These are phyloP conservation scores for Tragulus kanchil DNA, from an alignment of 2,113 vertebrate genomes.

Conservation along the genomic window DNA sequence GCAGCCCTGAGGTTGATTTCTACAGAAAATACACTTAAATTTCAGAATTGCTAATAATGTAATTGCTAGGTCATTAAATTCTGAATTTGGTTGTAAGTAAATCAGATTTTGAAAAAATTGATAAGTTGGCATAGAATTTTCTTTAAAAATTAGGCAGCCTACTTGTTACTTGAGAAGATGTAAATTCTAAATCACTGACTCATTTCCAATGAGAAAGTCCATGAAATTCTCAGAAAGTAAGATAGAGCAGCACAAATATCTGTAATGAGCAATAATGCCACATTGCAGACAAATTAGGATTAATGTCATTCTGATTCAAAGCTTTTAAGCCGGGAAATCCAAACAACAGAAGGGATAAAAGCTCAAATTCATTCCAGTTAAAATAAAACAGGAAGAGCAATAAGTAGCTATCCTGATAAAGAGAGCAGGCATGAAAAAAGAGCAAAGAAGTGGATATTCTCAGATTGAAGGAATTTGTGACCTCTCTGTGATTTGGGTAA, in stretches of 20 bases:
- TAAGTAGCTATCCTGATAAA: slow-evolving; percentile 11
- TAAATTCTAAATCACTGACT: slow-evolving; percentile 54
- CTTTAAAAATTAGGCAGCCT: background rate
- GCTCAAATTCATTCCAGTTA: slow-evolving; percentile 31
- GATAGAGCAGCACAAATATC: background rate
- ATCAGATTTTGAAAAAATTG: slow-evolving; percentile 7
- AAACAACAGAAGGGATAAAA: slow-evolving; percentile 34
- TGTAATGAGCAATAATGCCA: background rate
- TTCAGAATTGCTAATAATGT: background rate
- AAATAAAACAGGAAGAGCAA: slow-evolving; percentile 58
- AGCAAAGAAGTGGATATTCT: background rate
- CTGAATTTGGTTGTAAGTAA: slow-evolving; percentile 55
- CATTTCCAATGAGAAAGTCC: background rate
- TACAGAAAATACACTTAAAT: background rate
- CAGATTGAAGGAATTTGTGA: background rate
- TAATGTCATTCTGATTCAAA: slow-evolving; percentile 42
- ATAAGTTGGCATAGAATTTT: slow-evolving; percentile 15
- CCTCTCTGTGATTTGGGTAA: background rate
- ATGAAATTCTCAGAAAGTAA: slow-evolving; percentile 50
- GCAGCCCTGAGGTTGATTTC: background rate
- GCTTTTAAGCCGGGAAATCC: slow-evolving; percentile 40
- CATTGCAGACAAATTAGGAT: background rate
- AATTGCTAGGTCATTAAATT: slow-evolving; percentile 46
- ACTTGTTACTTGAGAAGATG: slow-evolving; percentile 10
- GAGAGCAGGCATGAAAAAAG: background rate